Evolutionary conservation across 2,797 vertebrate species (phyloP), one percentile per base, ranked within the genome.

Genomic region (Paratrypauchen microcephalus): DNA sequence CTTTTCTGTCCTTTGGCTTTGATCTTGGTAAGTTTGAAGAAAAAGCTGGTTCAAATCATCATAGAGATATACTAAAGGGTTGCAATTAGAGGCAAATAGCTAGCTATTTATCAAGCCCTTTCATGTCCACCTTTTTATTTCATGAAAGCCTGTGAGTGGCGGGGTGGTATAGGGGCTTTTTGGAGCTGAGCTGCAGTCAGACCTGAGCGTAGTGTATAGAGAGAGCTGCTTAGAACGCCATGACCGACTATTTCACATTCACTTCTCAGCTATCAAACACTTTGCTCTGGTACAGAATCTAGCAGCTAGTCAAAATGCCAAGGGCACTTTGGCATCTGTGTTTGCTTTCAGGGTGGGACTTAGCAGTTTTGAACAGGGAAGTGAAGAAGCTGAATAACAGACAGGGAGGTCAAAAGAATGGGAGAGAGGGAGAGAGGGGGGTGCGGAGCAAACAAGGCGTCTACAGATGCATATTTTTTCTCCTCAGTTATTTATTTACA

Each of bases 71-170:
- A 92, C 90, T 91, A 89, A 92, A 91, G 83, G 85, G 89, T 85
- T 79, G 86, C 89, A 91, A 91, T 90, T 90, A 89, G 80, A 81
- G 69, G 83, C 87, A 88, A 87, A 91, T 87, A 88, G 88, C 85
- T 66, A 19, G 41, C 78, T 86, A 85, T 92, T 92, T 89, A 88
- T 92, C 86, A 90, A 81, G 79, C 77, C 78, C 82, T 91, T 91
- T 92, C 88, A 89, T 87, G 83, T 89, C 87, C 85, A 78, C 82
- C 81, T 82, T 89, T 90, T 91, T 90, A 88, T 89, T 90, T 89
- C 78, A 88, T 91, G 84, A 92, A 91, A 83, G 86, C 84, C 79
- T 87, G 87, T 79, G 86, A 87, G 89, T 84, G 83, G 85, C 82
- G 86, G 72, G 75, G 84, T 83, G 81, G 83, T 77, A 75, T 68